Conservation (phyloP, 2,888 invertebrate genomes). For the Temnothorax rugatulus region DNA sequence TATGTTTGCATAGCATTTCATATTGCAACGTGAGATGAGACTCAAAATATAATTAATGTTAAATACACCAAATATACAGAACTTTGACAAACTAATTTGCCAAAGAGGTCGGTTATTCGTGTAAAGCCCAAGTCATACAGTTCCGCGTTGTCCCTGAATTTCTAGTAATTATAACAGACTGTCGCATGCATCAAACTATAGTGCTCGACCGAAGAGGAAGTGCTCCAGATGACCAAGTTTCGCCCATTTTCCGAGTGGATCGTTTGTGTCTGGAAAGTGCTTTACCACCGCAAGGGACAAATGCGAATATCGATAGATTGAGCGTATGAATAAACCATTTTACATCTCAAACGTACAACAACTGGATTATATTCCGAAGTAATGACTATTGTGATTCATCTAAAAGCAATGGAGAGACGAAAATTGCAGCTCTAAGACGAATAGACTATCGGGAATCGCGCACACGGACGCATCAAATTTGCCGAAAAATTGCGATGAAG, state of each 20-base stretch:
- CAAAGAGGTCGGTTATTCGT: constrained; percentile 30
- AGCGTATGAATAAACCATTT: constrained; percentile 15
- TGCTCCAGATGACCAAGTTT: constrained; percentile 58
- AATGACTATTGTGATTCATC: background rate
- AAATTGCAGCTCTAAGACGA: background rate
- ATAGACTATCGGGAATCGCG: constrained; percentile 1
- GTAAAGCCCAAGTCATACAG: constrained; percentile 32
- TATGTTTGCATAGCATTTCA: background rate
- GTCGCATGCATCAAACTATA: constrained; percentile 50
- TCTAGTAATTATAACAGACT: constrained; percentile 58
- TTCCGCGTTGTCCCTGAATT: constrained; percentile 59
- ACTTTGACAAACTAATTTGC: constrained; percentile 13
- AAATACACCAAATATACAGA: background rate
- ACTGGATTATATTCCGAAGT: constrained; percentile 3
- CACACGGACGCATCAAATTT: constrained; percentile 35
- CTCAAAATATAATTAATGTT: background rate
- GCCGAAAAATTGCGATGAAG: constrained; percentile 24
- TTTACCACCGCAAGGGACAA: background rate
- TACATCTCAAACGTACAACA: constrained; percentile 11
- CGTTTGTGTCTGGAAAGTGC: constrained; percentile 32
- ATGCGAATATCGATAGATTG: constrained; percentile 19
- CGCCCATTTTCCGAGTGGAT: constrained; percentile 41
- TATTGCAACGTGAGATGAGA: background rate
- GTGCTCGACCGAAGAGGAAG: constrained; percentile 46
- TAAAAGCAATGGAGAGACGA: background rate